Base-by-base conservation (phyloP, 1,140 invertebrate species). In the Lepidurus packardi region DNA sequence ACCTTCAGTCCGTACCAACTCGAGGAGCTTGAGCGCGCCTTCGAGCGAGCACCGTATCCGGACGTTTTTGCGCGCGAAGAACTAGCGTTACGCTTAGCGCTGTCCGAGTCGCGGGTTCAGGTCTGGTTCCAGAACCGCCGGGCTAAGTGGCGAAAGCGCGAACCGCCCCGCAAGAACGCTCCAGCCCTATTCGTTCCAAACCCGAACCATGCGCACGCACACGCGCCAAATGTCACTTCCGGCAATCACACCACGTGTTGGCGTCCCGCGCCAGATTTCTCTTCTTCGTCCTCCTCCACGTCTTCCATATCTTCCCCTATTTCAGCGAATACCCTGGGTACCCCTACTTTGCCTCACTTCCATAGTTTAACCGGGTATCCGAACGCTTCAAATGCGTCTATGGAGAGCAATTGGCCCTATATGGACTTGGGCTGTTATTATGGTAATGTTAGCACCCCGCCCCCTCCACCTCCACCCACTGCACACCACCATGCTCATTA, bases 131-230 rank as follows among this genome's bases (percentile, higher is more conserved):
- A 99, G 87, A 98, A 99, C 83, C 89, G 97, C 80, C 89, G 97
- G 77, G 97, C 97, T 8, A 99, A 98, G 84, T 99, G 97, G 97
- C 89, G 97, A 21, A 99, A 98, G 85, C 91, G 96, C 7, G 97
- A 99, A 86, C 98, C 98, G 13, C 97, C 96, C 0, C 91, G 98
- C 79, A 97, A 97, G 85, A 94, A 92, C 0, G 47, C 45, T 10
- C 78, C 53, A 65, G 53, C 53, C 7, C 53, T 65, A 13, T 65
- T 65, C 21, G 53, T 65, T 0, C 53, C 53, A 13, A 65, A 65
- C 21, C 53, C 53, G 16, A 65, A 65, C 53, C 53, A 34, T 34
- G 3, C 34, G 34, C 34, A 34, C 34, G 34, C 34, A 3, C 1
- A 65, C 53, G n/a, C 13, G 8, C 53, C 53, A n/a, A 65, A 65